phyloP scores from a whole-genome alignment of 2,113 vertebrate genomes.

The Gallinago paraguaiae region DNA sequence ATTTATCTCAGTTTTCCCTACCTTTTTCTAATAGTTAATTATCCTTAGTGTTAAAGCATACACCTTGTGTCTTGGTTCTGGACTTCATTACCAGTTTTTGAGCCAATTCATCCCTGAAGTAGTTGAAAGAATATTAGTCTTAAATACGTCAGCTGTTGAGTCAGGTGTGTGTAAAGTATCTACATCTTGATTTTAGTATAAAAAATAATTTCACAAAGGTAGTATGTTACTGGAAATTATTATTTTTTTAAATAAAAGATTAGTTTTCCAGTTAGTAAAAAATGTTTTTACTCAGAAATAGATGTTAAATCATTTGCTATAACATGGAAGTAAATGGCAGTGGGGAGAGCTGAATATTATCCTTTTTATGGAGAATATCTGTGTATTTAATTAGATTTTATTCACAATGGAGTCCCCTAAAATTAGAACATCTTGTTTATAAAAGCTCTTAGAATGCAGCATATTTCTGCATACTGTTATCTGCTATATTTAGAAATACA shows the following conservation, averaged over 20 bases:
- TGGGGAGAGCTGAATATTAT: background rate
- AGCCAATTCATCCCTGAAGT: background rate
- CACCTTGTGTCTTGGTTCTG: background rate
- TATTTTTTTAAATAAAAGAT: background rate
- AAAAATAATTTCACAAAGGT: background rate
- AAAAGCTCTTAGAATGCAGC: slow-evolving; percentile 46
- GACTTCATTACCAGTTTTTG: background rate
- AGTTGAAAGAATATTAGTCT: background rate
- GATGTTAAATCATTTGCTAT: background rate
- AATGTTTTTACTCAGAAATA: slow-evolving; percentile 7
- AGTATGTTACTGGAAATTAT: background rate
- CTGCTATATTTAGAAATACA: slow-evolving; percentile 41
- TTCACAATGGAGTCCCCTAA: slow-evolving; percentile 43
- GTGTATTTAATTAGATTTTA: slow-evolving; percentile 50
- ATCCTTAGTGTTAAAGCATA: background rate
- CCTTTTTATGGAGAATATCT: slow-evolving; percentile 2
- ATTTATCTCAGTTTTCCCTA: background rate
- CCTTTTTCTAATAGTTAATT: background rate
- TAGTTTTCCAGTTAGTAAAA: background rate
- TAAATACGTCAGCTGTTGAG: background rate
- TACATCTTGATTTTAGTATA: background rate
- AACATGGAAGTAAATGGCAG: background rate
- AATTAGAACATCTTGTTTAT: slow-evolving; percentile 62
- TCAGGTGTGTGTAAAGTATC: background rate
- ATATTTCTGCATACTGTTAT: slow-evolving; percentile 19